Conservation (phyloP, 2,797 vertebrate genomes). For the Fringilla coelebs region DNA sequence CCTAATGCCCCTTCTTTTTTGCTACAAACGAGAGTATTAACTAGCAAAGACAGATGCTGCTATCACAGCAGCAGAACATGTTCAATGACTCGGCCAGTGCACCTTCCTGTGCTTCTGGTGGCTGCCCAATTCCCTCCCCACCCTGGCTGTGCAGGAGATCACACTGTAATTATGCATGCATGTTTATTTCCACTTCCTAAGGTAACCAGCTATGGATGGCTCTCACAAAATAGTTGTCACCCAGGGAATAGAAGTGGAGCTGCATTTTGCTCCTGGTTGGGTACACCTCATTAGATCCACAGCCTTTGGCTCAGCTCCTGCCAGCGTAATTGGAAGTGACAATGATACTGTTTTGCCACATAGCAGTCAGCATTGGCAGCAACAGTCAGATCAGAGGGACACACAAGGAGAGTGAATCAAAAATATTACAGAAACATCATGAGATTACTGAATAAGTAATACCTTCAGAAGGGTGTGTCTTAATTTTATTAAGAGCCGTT, state of each 20-base stretch:
- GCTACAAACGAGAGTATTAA: background rate
- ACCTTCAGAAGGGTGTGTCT: background rate
- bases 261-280: background rate
- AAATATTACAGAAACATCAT: background rate
- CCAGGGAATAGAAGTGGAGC: background rate
- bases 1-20: background rate
- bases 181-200: background rate
- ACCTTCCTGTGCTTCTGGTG: background rate
- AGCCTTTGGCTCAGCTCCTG: background rate
- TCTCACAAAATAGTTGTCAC: background rate
- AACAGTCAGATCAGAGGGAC: background rate
- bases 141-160: background rate
- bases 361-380: background rate
- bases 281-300: constrained; percentile 38
- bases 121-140: background rate
- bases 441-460: background rate
- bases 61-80: background rate
- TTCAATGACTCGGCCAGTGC: background rate
- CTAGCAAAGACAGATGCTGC: background rate
- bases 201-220: background rate
- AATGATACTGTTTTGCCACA: background rate
- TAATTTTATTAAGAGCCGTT: background rate
- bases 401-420: background rate
- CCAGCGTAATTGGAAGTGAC: constrained; percentile 8
- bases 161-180: background rate